Conservation (phyloP, 2,113 vertebrate species). For the Suncus etruscus region DNA sequence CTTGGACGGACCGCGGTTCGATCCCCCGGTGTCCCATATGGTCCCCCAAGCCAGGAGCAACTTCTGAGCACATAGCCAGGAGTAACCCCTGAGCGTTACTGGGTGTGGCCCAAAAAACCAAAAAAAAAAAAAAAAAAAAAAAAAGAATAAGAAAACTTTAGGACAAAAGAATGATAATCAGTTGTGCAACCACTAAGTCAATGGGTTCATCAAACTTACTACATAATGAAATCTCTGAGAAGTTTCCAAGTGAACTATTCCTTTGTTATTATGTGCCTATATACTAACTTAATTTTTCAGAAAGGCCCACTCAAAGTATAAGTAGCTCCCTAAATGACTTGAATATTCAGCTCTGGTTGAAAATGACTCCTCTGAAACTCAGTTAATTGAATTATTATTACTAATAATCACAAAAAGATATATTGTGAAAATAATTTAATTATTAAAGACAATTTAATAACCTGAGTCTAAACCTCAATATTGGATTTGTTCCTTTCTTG, state of each 20-base stretch:
- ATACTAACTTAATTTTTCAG: conserved; percentile 63
- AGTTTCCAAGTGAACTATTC: background rate
- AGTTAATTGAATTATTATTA: conserved; percentile 75
- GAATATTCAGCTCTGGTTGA: conserved; percentile 62
- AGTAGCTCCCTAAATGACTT: conserved; percentile 70
- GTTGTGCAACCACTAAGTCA: background rate
- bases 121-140: too few relatives aligned
- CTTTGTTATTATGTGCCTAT: conserved; percentile 11
- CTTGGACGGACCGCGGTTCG: too few relatives aligned
- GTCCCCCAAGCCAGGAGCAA: too few relatives aligned
- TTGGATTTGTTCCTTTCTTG: conserved; percentile 60
- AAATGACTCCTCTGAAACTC: conserved; percentile 63
- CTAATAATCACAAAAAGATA: conserved; percentile 73
- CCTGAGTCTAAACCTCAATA: conserved; percentile 55
- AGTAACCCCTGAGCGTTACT: too few relatives aligned
- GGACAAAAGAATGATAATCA: background rate
- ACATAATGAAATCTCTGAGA: background rate
- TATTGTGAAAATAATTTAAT: conserved; percentile 69
- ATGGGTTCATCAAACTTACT: background rate
- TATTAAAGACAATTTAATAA: conserved; percentile 59
- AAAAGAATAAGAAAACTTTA: background rate
- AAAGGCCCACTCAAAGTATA: conserved; percentile 53
- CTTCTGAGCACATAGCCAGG: too few relatives aligned
- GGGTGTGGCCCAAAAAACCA: too few relatives aligned
- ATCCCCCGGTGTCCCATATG: too few relatives aligned